phyloP scores from a whole-genome alignment of 2,113 vertebrate species.

The Amazona vittata region DNA sequence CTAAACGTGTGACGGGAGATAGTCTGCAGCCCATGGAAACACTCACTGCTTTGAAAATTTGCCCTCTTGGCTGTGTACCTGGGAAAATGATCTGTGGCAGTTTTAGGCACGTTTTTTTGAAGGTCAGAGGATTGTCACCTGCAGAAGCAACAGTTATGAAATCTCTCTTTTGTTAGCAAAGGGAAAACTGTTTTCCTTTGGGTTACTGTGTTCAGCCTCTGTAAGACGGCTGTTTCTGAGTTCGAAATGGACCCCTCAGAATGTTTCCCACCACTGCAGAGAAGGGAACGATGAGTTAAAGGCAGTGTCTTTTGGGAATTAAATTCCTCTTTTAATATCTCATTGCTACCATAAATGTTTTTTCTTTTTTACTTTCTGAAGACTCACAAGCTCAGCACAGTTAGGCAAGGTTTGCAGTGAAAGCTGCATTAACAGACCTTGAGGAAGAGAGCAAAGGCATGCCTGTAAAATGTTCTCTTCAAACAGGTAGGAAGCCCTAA shows the following conservation, averaged over 20 bases:
- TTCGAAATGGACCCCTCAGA: neutral
- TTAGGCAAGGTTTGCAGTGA: neutral
- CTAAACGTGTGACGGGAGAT: neutral
- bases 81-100: neutral
- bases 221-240: neutral
- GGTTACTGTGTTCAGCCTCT: neutral
- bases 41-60: neutral
- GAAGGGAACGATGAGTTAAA: neutral
- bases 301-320: neutral
- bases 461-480: neutral
- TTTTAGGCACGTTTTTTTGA: neutral
- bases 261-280: neutral
- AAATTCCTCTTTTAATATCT: neutral
- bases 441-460: neutral
- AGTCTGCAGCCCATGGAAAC: neutral
- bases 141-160: neutral
- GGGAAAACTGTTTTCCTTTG: neutral
- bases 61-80: neutral
- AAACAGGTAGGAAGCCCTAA: neutral
- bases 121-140: neutral
- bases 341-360: neutral
- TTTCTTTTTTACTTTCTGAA: neutral
- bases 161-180: neutral
- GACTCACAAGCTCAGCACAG: neutral
- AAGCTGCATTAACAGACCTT: neutral